phyloP scores from a whole-genome alignment of 2,113 vertebrate species.

The Sterrhoptilus dennistouni region DNA sequence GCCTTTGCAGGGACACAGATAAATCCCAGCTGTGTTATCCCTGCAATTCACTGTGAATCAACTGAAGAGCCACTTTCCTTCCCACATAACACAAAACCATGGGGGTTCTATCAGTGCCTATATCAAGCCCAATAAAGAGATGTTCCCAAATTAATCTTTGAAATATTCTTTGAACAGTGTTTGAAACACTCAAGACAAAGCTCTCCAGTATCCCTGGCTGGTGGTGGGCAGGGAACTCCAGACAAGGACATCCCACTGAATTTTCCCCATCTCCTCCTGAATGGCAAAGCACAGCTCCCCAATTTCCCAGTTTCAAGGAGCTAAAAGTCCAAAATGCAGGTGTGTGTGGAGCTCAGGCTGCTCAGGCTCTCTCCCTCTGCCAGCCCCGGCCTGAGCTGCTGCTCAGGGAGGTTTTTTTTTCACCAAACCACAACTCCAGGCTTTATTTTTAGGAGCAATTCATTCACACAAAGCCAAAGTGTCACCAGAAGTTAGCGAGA shows the following conservation, averaged over 20 bases:
- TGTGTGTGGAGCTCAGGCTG: neutral
- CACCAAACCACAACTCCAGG: neutral
- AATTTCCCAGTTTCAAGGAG: fast-evolving
- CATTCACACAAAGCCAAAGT: conserved; percentile 8
- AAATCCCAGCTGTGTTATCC: neutral
- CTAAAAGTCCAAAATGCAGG: fast-evolving
- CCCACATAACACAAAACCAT: fast-evolving
- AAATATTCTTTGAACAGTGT: neutral
- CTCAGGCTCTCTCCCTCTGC: neutral
- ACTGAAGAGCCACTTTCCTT: neutral
- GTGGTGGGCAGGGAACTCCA: neutral
- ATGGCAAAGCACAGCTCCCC: neutral
- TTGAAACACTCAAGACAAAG: neutral
- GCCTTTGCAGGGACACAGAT: neutral
- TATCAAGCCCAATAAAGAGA: neutral
- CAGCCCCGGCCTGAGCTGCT: neutral
- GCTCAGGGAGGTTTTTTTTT: neutral
- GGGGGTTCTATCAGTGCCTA: neutral
- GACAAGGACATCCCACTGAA: neutral
- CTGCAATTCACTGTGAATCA: neutral
- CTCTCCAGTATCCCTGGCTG: neutral
- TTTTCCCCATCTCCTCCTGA: neutral
- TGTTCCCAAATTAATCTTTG: neutral
- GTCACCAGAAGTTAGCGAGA: neutral
- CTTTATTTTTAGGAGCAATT: neutral